phyloP scores from a whole-genome alignment of 2,888 invertebrate species.

The Lepidochitona cinerea region DNA sequence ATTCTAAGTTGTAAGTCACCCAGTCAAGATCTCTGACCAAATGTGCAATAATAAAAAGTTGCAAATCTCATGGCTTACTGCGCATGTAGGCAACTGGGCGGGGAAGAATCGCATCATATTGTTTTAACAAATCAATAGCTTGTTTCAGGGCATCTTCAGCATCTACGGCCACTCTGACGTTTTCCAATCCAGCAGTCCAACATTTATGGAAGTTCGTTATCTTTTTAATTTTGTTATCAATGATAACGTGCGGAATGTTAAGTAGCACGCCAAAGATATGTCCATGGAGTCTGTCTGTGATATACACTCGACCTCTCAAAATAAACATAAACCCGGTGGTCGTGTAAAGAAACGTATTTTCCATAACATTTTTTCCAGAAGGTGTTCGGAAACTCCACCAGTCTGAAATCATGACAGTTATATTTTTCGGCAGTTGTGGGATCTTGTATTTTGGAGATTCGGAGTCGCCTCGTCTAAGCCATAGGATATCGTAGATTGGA shows the following conservation, averaged over 20 bases:
- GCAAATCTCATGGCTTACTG: not conserved
- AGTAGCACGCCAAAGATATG: constrained; percentile 32
- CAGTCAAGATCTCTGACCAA: no score
- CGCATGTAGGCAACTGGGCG: not conserved
- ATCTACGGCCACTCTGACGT: constrained; percentile 20
- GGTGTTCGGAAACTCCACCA: constrained; percentile 26
- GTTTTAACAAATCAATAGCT: not conserved
- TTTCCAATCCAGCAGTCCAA: constrained; percentile 28
- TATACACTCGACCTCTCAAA: constrained; percentile 33
- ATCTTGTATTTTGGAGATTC: constrained; percentile 21
- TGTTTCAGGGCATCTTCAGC: constrained; percentile 18
- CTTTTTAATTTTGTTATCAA: constrained; percentile 31
- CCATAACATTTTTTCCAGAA: constrained; percentile 17
- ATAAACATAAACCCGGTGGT: constrained; percentile 29
- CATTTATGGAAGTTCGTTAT: constrained; percentile 25
- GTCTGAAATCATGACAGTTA: constrained; percentile 17
- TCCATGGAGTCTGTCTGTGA: constrained; percentile 38
- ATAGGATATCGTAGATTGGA: constrained; percentile 32
- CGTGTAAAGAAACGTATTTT: constrained; percentile 21
- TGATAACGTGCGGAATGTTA: constrained; percentile 36
- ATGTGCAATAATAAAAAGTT: no score
- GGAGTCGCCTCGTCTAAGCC: constrained; percentile 24
- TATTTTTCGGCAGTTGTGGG: constrained; percentile 10
- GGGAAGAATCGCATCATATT: not conserved
- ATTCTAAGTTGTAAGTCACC: no score